Base-by-base conservation (phyloP, 2,888 invertebrate species). In the Copidosoma aretas region DNA sequence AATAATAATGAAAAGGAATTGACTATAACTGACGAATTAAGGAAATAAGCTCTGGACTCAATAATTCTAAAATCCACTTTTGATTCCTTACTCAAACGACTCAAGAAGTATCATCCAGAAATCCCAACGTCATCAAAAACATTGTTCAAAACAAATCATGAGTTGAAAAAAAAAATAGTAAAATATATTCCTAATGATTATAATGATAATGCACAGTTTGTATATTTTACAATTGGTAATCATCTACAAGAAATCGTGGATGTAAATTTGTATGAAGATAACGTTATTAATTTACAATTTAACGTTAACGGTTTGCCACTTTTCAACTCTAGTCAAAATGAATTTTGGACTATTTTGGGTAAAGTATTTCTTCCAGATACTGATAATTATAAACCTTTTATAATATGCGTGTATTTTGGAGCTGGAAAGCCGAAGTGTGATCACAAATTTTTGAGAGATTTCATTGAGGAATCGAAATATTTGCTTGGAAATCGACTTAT, bases 401-500 rank as follows among this genome's bases (percentile, higher is more conserved):
- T 60, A 3, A 67, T 73, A 22, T 67, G 68, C 17, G 64, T 73
- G 22, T 72, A 66, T 63, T 67, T 43, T 68, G 72, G 73, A 17
- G 39, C 69, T n/a, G 46, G 58, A n/a, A 74, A 73, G 58, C 74
- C 73, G 10, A 41, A 58, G 32, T 58, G 60, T 22, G 1, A 68
- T 15, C 39, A 69, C 19, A 12, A 54, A 22, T 74, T 57, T 65
- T 70, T 71, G 12, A 60, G 4, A 22, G 54, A 60, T 70, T 59
- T 72, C 67, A 5, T 54, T 60, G 1, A 19, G 32, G 39, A 63
- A 67, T n/a, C 67, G 15, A 71, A 67, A 43, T 19, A 51, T 19
- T 39, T 71, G 10, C n/a, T 60, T 12, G 19, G 46, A 64, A 32
- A 49, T 22, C 64, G 71, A n/a, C n/a, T 67, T 17, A 17, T 1